These are phyloP conservation scores for Pentamera pediparva DNA, from an alignment of 53 echinoderm and acorn worm species.

Conservation along the genomic window DNA sequence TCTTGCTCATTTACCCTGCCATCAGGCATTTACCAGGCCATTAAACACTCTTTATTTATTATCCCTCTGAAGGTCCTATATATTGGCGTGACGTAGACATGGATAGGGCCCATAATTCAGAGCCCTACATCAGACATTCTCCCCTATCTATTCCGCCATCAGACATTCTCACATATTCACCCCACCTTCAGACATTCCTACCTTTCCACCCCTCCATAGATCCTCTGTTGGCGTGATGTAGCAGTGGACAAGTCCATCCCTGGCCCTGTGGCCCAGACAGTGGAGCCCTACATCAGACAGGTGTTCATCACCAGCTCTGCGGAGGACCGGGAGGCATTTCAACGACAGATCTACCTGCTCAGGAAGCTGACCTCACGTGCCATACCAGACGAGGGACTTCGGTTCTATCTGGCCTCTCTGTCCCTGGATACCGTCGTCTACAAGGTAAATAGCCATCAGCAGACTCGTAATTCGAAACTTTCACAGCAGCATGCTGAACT, in stretches of 20 bases:
- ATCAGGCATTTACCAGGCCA: too few species aligned
- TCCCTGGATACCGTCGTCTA: slow-evolving; percentile 72
- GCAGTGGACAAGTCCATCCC: slow-evolving; percentile 48
- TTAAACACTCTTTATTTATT: too few species aligned
- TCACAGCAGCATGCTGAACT: too few species aligned
- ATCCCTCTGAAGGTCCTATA: too few species aligned
- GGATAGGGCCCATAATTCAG: too few species aligned
- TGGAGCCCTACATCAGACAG: slow-evolving; percentile 76
- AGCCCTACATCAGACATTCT: too few species aligned
- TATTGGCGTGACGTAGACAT: too few species aligned
- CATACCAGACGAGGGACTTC: slow-evolving; percentile 50
- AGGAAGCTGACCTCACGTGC: slow-evolving; percentile 72
- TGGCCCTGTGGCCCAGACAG: slow-evolving; percentile 46
- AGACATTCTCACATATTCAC: too few species aligned
- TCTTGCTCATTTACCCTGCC: too few species aligned
- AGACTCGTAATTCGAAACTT: neutral
- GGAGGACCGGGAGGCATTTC: slow-evolving; percentile 53
- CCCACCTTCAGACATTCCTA: too few species aligned
- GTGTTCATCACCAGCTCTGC: slow-evolving; percentile 71
- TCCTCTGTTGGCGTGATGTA: slow-evolving; percentile 78
- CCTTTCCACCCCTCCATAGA: too few species aligned
- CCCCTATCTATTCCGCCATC: too few species aligned
- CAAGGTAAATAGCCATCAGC: slow-evolving; percentile 53
- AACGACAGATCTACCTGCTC: slow-evolving; percentile 34
- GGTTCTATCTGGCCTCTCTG: slow-evolving; percentile 65